These are phyloP conservation scores for Thymelicus sylvestris DNA, from an alignment of 2,888 invertebrate genomes.

Conservation along the genomic window DNA sequence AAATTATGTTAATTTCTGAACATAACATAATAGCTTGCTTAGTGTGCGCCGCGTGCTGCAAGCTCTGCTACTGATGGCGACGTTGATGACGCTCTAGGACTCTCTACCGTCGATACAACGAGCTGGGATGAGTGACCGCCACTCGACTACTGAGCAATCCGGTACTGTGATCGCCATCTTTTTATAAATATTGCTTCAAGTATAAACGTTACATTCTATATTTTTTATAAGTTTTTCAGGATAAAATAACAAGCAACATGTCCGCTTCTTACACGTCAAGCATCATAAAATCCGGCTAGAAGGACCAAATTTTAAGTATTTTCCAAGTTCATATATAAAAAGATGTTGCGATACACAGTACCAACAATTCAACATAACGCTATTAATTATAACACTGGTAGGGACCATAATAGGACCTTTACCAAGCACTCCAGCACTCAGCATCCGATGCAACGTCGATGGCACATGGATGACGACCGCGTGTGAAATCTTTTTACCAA, in stretches of 20 bases:
- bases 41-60: slow-evolving; percentile 72
- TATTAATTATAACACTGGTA: not conserved
- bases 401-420: not conserved
- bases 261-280: no score
- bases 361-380: not conserved
- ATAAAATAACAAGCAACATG: no score
- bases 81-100: slow-evolving; percentile 50
- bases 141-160: slow-evolving; percentile 13
- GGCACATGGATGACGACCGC: slow-evolving; percentile 70
- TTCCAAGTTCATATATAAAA: not conserved
- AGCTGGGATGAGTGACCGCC: slow-evolving; percentile 54
- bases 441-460: slow-evolving; percentile 58
- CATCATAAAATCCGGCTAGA: not conserved
- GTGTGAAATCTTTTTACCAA: slow-evolving; percentile 45
- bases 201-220: not conserved
- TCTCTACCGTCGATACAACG: slow-evolving; percentile 57
- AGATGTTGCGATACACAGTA: not conserved
- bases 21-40: slow-evolving; percentile 63
- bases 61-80: slow-evolving; percentile 64
- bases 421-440: slow-evolving; percentile 35
- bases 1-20: slow-evolving; percentile 7
- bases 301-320: not conserved
- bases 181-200: not conserved
- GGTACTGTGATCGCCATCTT: slow-evolving; percentile 8
- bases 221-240: no score